phyloP scores from a whole-genome alignment of 2,888 invertebrate species.

The Dasypolia templi region DNA sequence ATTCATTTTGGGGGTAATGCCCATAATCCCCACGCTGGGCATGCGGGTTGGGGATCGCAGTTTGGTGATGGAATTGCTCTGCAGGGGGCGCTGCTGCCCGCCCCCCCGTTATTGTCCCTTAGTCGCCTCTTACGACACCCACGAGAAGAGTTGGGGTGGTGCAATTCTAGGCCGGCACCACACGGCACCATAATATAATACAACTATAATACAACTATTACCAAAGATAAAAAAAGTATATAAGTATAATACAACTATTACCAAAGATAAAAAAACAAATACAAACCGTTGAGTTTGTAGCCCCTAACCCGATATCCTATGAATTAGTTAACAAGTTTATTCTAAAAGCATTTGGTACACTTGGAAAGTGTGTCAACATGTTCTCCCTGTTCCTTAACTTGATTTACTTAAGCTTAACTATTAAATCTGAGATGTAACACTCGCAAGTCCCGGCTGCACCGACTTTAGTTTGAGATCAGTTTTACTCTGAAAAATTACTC shows the following conservation, averaged over 20 bases:
- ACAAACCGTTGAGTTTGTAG: neutral
- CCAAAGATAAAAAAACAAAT: neutral
- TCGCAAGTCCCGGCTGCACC: constrained; percentile 14
- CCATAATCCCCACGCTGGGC: no score
- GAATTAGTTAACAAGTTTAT: constrained; percentile 41
- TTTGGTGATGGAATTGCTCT: no score
- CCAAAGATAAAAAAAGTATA: no score
- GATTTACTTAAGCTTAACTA: constrained; percentile 46
- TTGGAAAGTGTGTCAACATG: constrained; percentile 44
- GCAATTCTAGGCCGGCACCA: no score
- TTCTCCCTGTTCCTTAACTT: constrained; percentile 52
- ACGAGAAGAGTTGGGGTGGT: no score
- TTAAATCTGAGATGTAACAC: constrained; percentile 54
- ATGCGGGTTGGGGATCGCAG: no score
- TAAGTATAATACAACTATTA: neutral
- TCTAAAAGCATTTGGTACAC: constrained; percentile 56
- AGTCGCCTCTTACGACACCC: no score
- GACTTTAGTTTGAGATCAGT: constrained; percentile 34
- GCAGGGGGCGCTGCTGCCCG: no score
- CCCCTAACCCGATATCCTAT: constrained; percentile 14
- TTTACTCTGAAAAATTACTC: constrained; percentile 23
- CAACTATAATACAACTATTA: neutral
- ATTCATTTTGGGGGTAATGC: no score
- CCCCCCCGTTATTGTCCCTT: no score
- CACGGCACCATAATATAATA: no score